A percentile compares a stretch with the other conserved stretches of the same genome.
Conservation (phyloP, 1,140 invertebrate species). For the Drosophila kohkoa region DNA sequence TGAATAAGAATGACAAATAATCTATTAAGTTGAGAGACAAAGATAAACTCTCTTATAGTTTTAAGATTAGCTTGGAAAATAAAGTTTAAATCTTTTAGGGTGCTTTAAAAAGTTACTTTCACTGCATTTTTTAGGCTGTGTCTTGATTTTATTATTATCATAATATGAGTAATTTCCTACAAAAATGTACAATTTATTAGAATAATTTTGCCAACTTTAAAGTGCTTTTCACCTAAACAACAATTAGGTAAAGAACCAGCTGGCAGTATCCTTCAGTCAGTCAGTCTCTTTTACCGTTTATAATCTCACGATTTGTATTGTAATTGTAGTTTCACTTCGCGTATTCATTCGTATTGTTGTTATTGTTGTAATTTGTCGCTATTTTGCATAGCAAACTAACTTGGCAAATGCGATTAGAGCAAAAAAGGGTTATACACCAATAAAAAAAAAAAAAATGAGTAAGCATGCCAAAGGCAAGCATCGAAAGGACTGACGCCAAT, state of each 20-base stretch:
- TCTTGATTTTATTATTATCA: no score
- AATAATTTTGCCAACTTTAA: background rate
- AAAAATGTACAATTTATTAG: no score
- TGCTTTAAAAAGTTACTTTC: no score
- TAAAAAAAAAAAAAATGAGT: background rate
- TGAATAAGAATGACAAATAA: no score
- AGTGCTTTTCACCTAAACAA: no score
- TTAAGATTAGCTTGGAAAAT: no score
- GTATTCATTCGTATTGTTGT: conserved; percentile 1
- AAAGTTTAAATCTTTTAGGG: no score
- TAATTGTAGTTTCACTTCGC: conserved; percentile 28
- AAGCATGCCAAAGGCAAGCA: conserved; percentile 7
- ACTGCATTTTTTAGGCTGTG: no score
- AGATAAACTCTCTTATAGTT: no score
- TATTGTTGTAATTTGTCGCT: conserved; percentile 63
- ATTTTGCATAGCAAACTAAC: conserved; percentile 68
- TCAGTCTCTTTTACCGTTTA: background rate
- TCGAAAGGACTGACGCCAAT: conserved; percentile 30
- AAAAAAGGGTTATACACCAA: conserved; percentile 14
- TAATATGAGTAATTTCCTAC: no score
- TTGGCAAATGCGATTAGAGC: conserved; percentile 68
- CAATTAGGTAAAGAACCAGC: no score
- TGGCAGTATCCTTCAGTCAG: background rate
- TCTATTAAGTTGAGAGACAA: no score
- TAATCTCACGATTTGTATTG: conserved; percentile 12